These are phyloP conservation scores for Euplexia lucipara DNA, from an alignment of 2,888 invertebrate species.

Conservation along the genomic window DNA sequence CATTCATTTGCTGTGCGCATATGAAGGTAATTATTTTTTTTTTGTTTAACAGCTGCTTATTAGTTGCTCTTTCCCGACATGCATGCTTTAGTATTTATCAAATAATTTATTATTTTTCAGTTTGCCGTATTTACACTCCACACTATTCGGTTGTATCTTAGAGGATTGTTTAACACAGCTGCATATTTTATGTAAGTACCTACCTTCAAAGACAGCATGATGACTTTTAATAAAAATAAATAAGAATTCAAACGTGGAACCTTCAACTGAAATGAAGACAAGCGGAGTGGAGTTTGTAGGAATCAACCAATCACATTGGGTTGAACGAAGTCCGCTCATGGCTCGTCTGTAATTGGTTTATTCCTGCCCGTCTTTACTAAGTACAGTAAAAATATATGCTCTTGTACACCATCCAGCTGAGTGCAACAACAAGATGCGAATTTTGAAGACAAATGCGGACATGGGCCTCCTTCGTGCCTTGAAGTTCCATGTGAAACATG, in stretches of 20 bases:
- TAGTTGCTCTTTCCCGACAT: no score
- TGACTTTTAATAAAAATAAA: neutral
- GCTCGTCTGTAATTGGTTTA: neutral
- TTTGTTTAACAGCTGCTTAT: no score
- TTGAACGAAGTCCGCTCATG: neutral
- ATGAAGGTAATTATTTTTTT: no score
- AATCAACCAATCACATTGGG: neutral
- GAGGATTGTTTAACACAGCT: conserved; percentile 77
- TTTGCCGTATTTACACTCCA: conserved; percentile 71
- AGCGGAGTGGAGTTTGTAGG: neutral
- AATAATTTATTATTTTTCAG: conserved; percentile 67
- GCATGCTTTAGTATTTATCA: no score
- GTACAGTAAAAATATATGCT: neutral
- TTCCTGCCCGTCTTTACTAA: neutral
- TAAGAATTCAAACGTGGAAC: neutral
- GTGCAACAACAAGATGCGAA: conserved; percentile 74
- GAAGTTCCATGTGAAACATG: conserved; percentile 70
- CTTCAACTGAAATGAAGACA: neutral
- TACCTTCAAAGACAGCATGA: neutral
- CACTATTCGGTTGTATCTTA: conserved; percentile 74
- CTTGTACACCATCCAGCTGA: conserved; percentile 66
- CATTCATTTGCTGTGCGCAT: no score
- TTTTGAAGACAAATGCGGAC: conserved; percentile 70
- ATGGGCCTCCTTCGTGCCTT: conserved; percentile 65
- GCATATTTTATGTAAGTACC: conserved; percentile 73